These are phyloP conservation scores for Phataginus tetradactyla DNA, from an alignment of 2,797 vertebrate species.

Conservation along the genomic window DNA sequence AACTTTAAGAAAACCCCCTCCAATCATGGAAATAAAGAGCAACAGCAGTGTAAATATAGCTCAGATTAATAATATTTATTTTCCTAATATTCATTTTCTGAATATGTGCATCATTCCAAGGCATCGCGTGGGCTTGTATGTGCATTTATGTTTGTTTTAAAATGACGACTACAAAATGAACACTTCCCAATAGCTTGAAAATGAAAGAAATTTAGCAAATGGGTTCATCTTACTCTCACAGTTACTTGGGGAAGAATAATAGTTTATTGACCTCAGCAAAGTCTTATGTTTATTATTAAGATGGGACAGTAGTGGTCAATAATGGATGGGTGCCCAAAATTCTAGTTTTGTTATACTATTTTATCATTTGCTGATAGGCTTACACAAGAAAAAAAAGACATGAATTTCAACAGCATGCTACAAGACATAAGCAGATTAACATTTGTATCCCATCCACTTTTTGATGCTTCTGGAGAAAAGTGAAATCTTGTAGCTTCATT, in stretches of 20 bases:
- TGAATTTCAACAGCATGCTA: neutral
- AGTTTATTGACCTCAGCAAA: conserved; percentile 4
- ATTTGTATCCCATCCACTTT: neutral
- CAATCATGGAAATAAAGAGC: neutral
- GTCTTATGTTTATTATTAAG: neutral
- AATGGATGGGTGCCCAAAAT: neutral
- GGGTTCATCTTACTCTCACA: neutral
- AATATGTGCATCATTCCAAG: neutral
- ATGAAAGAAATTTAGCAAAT: conserved; percentile 14
- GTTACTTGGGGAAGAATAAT: conserved; percentile 6
- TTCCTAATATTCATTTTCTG: neutral
- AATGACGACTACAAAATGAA: conserved; percentile 4
- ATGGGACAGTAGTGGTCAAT: neutral
- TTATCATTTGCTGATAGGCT: conserved; percentile 9
- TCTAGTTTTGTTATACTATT: conserved; percentile 8
- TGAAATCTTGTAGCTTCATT: neutral
- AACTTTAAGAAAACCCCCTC: neutral
- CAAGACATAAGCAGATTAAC: neutral
- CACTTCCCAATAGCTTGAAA: neutral
- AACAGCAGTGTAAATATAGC: neutral
- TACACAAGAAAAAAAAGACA: neutral
- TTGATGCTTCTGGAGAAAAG: neutral
- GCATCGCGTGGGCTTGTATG: neutral
- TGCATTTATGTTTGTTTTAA: neutral
- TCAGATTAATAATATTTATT: neutral